These are phyloP conservation scores for Ophonus ardosiacus DNA, from an alignment of 2,888 invertebrate genomes.

Conservation along the genomic window DNA sequence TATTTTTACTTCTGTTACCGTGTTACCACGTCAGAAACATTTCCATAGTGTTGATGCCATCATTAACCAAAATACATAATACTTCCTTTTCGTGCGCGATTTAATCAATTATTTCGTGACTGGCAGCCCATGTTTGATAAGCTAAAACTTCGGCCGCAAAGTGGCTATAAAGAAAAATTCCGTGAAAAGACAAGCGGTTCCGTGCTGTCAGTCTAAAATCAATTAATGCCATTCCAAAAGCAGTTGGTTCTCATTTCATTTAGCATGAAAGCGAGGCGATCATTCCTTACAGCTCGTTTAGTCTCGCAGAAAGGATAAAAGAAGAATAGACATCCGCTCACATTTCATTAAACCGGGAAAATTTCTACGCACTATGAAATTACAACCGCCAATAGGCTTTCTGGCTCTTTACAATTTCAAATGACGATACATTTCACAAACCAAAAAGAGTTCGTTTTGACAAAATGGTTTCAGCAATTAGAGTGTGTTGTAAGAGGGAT, in stretches of 20 bases:
- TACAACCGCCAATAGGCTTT: background rate
- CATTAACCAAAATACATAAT: background rate
- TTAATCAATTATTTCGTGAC: conserved; percentile 24
- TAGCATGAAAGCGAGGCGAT: conserved; percentile 40
- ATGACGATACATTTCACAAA: background rate
- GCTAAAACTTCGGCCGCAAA: conserved; percentile 30
- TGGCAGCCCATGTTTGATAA: background rate
- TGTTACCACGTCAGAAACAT: background rate
- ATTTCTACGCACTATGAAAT: background rate
- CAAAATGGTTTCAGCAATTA: too few relatives aligned
- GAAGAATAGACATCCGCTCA: conserved; percentile 10
- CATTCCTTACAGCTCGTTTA: conserved; percentile 11
- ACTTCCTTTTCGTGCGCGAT: conserved; percentile 1
- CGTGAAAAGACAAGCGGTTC: conserved; percentile 37
- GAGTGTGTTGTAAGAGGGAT: too few relatives aligned
- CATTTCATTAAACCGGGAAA: conserved; percentile 16
- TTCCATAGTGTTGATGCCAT: background rate
- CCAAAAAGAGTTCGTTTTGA: background rate
- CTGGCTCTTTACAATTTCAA: background rate
- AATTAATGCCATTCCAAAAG: conserved; percentile 32
- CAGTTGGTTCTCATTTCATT: conserved; percentile 36
- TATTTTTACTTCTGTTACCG: background rate
- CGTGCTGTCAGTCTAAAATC: conserved; percentile 39
- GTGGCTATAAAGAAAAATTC: conserved; percentile 35
- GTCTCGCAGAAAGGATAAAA: conserved; percentile 25